These are phyloP conservation scores for Siniperca scherzeri DNA, from an alignment of 2,797 vertebrate species.

Conservation along the genomic window DNA sequence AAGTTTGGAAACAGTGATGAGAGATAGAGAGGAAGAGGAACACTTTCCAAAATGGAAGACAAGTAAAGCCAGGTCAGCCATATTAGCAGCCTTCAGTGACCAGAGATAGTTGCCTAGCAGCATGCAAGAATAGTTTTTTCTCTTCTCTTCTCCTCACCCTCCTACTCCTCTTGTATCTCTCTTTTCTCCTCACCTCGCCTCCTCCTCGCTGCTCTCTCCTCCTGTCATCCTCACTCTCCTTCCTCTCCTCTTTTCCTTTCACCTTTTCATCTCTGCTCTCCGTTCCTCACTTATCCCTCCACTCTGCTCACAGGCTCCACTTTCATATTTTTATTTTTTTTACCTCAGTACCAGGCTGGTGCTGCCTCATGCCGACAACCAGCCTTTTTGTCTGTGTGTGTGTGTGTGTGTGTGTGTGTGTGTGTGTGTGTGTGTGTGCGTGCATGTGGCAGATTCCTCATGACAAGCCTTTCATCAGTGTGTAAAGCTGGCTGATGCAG, in stretches of 20 bases:
- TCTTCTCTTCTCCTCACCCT: constrained; percentile 24
- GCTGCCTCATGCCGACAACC: constrained; percentile 45
- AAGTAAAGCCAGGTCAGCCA: constrained; percentile 69
- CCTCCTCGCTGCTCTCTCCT: constrained; percentile 4
- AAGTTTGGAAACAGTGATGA: constrained; percentile 34
- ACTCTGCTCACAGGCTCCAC: constrained; percentile 27
- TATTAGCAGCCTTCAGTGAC: constrained; percentile 66
- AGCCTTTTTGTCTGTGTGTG: constrained; percentile 10
- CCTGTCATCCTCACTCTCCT: constrained; percentile 13
- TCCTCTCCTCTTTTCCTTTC: constrained; percentile 20
- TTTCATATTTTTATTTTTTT: constrained; percentile 14
- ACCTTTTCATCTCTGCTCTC: constrained; percentile 23
- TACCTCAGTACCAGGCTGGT: not conserved
- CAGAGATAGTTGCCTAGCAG: constrained; percentile 74
- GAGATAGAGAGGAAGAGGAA: constrained; percentile 18
- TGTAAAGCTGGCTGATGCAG: constrained; percentile 76
- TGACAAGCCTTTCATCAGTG: constrained; percentile 70
- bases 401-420: constrained; percentile 35
- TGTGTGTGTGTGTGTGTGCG: constrained; percentile 28
- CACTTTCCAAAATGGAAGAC: constrained; percentile 65
- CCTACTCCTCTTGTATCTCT: constrained; percentile 22
- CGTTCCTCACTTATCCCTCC: constrained; percentile 6
- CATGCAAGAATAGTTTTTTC: constrained; percentile 44
- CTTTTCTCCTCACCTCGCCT: constrained; percentile 27
- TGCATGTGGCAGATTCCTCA: constrained; percentile 50